phyloP scores from a whole-genome alignment of 2,888 invertebrate genomes.

The Pomacea canaliculata region DNA sequence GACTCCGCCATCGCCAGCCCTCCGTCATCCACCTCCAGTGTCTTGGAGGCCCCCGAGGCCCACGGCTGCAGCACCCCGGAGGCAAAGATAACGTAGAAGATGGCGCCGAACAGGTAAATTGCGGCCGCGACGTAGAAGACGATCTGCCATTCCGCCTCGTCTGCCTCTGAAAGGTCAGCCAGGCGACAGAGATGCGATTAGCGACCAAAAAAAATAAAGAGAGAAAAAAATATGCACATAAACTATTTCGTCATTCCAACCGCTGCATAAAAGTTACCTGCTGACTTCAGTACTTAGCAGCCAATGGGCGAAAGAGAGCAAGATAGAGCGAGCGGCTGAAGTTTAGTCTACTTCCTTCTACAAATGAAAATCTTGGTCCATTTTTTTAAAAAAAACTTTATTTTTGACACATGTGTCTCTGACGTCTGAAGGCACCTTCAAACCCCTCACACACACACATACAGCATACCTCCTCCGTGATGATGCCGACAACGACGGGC shows the following conservation, averaged over 20 bases:
- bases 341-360: too few relatives aligned
- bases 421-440: too few relatives aligned
- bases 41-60: slow-evolving; percentile 48
- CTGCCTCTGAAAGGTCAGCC: slow-evolving; percentile 70
- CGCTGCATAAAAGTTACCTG: not conserved
- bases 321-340: too few relatives aligned
- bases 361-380: too few relatives aligned
- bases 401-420: too few relatives aligned
- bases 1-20: not conserved
- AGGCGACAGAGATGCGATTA: not conserved
- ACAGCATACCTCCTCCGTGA: slow-evolving; percentile 55
- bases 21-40: slow-evolving; percentile 12
- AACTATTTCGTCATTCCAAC: not conserved
- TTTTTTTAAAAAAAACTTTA: too few relatives aligned
- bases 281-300: too few relatives aligned
- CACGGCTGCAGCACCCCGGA: slow-evolving; percentile 68
- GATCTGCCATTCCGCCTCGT: slow-evolving; percentile 84
- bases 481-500: slow-evolving; percentile 60
- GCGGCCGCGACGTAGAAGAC: slow-evolving; percentile 88
- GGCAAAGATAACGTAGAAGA: slow-evolving; percentile 68
- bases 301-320: too few relatives aligned
- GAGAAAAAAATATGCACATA: not conserved
- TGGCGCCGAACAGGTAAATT: slow-evolving; percentile 68
- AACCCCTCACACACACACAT: not conserved
- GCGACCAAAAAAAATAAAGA: not conserved